phyloP scores from a whole-genome alignment of 2,797 vertebrate species.

The Smutsia temminckii region DNA sequence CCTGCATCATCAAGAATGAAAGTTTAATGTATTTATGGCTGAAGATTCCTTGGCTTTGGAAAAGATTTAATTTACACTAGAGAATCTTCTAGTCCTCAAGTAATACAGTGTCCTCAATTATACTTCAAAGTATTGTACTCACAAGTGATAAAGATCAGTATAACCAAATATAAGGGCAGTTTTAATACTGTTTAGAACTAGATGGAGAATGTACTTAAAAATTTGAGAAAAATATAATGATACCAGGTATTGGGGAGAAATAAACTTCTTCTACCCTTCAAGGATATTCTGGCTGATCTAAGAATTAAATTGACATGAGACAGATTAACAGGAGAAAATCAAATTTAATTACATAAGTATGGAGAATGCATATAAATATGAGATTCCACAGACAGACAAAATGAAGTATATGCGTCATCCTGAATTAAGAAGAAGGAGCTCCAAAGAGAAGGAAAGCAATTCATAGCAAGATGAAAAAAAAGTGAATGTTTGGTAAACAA shows the following conservation, averaged over 20 bases:
- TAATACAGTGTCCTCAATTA: neutral
- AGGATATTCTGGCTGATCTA: too few species aligned
- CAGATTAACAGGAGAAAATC: too few species aligned
- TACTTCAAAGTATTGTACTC: neutral
- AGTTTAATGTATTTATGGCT: neutral
- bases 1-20: neutral
- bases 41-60: neutral
- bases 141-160: neutral
- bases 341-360: too few species aligned
- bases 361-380: too few species aligned
- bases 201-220: neutral
- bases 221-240: neutral
- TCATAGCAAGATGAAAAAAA: too few species aligned
- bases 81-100: neutral
- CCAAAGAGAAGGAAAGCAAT: too few species aligned
- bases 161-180: neutral
- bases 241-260: neutral
- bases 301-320: too few species aligned
- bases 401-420: too few species aligned
- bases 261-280: too few species aligned
- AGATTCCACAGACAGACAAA: too few species aligned
- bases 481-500: too few species aligned
- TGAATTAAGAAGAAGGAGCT: too few species aligned
- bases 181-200: neutral
- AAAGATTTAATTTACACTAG: neutral